Base-by-base conservation (phyloP, 30 jellyfish, hydroid and myxozoan genomes). In the Catostylus mosaicus region DNA sequence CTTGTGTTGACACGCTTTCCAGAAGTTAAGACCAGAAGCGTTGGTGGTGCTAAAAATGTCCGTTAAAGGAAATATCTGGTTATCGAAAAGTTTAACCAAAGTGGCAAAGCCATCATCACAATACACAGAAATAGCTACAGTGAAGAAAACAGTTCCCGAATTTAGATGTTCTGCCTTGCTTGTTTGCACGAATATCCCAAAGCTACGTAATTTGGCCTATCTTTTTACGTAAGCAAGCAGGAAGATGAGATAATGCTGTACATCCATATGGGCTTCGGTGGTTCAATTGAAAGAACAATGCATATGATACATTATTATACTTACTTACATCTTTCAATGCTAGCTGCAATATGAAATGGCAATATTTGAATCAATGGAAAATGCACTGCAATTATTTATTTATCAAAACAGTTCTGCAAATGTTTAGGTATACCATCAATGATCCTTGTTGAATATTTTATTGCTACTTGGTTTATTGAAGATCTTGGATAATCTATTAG, bases 401-500 rank as follows among this genome's bases (percentile, higher is more conserved):
- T 48, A 27, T 16, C 63, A 48, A 48, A 48, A 48, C 63, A 48
- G 63, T 48, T 48, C 24, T 16, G 20, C 23, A 48, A 48, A 48
- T 48, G 63, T 27, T 16, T 48, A 4, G 23, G 23, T 16, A 48
- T 48, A 48, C 63, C 63, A 48, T n/a, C n/a, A 4, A 16, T 48
- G 24, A 48, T 48, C 63, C 71, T 3, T 59, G 9, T 23, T 59
- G 71, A 4, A 59, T 3, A 18, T 12, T 3, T 59, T 35, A n/a
- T 59, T 27, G 71, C 71, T 59, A 59, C 71, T 3, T 23, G 71
- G 38, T 27, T 59, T 59, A 23, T 16, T 65, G 43, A 65, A 65
- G 77, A 65, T 33, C 33, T 65, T 16, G 38, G 31, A 30, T 65
- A 65, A 65, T 65, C 77, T 65, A 26, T 65, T 30, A 26, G 33